Evolutionary conservation across 2,888 invertebrate genomes (phyloP), one percentile per base, ranked within the genome.

Genomic region (Orthosia gracilis): DNA sequence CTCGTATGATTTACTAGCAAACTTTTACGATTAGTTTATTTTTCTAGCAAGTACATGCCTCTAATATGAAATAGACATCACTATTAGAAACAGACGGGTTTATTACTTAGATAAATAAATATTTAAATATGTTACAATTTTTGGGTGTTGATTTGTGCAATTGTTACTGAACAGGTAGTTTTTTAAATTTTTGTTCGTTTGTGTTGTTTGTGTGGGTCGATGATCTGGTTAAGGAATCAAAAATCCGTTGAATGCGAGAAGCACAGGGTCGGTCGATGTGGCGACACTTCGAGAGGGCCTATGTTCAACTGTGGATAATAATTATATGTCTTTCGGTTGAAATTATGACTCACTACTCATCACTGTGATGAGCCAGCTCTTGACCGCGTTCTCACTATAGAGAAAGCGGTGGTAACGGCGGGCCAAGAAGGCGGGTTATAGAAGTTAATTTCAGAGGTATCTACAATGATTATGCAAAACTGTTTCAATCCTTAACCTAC

Each of bases 1-100:
- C 67, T 47, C 61, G 69, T 69, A 81, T 87, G 87, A 81, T 81
- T 83, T 85, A 85, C 71, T 55, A 55, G 59, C 57, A 76, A 73
- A 58, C 52, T 69, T 85, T 85, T 82, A 87, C 66, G 83, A 73
- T 77, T 62, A 40, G 69, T 85, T 85, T 78, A 85, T 85, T 85
- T 80, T 84, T 70, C 76, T 68, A 72, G 18, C 49, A 73, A 78
- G 75, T 75, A 73, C 69, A 64, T 21, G 31, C 45, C 21, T 68
- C n/a, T 59, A 55, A 63, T 57, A 73, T 84, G 52, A 80, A 57
- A 58, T 65, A 70, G 45, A 67, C n/a, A 69, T 66, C 17, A 47
- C 66, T 49, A 84, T 69, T 63, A 63, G 21, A 67, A 21, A 26
- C 15, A 26, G 45, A 54, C 26, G 13, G 47, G 18, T 58, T 66